Evolutionary conservation across 2,888 invertebrate species (phyloP).

Genomic region (Caenorhabditis macrosperma): DNA sequence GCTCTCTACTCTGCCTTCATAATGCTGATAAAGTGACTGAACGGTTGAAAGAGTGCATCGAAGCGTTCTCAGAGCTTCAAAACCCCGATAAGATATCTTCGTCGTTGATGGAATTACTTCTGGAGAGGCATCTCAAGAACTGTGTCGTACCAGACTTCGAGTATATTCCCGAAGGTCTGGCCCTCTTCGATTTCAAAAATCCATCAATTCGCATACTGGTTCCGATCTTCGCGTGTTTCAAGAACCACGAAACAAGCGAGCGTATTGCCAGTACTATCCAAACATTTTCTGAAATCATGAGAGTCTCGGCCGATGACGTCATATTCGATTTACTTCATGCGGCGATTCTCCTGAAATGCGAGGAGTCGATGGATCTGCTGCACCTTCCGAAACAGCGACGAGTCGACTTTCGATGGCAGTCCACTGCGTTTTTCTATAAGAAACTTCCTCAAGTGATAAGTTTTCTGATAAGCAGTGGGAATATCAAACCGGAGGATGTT

Average conservation of each 20-base stretch:
- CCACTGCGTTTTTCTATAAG: conserved; percentile 39
- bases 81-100: not conserved
- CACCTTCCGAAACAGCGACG: conserved; percentile 35
- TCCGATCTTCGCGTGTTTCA: conserved; percentile 45
- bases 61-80: conserved; percentile 8
- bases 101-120: conserved; percentile 18
- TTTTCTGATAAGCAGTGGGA: conserved; percentile 8
- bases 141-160: conserved; percentile 5
- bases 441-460: conserved; percentile 36
- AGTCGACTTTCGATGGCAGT: conserved; percentile 53
- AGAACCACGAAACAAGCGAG: conserved; percentile 12
- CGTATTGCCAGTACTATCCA: conserved; percentile 26
- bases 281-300: conserved; percentile 28
- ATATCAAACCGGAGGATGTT: conserved; percentile 4
- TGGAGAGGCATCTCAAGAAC: not conserved
- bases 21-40: not conserved
- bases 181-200: conserved; percentile 24
- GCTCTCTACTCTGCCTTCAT: not conserved
- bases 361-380: conserved; percentile 35
- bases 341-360: conserved; percentile 24
- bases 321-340: conserved; percentile 44
- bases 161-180: conserved; percentile 14
- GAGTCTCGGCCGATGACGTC: conserved; percentile 11
- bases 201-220: conserved; percentile 34
- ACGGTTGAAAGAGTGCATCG: not conserved